Evolutionary conservation across 2,113 vertebrate genomes (phyloP), one percentile per base, ranked within the genome.

Genomic region (Thalassarche chlororhynchos): DNA sequence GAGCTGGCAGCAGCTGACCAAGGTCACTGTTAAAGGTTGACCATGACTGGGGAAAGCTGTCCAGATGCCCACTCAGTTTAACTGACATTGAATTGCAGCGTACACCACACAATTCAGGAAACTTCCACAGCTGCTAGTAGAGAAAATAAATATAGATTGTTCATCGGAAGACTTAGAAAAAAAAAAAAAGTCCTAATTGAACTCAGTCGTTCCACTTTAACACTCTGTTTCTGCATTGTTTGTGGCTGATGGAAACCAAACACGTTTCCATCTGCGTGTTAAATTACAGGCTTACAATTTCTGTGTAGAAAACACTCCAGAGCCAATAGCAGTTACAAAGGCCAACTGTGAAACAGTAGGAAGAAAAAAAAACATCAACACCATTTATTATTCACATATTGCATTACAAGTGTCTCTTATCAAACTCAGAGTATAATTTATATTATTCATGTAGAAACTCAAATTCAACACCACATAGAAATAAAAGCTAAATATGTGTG

Each of bases 311-410:
- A 97, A 97, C 93, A 89, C 95, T 97, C 92, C 52, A 91, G 91
- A 95, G 92, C 94, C 93, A 89, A 95, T 6, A 97, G 94, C 87
- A 97, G 97, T 97, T 96, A 98, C 97, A 98, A 98, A 98, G 98
- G 98, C 97, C 97, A 96, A 98, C 96, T 98, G 97, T 98, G 98
- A 98, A 98, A 98, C 95, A 96, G 97, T 84, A 98, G 97, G 98
- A 96, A 97, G n/a, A 16, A 98, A 57, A 90, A 91, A 95, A 96
- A 97, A 95, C 98, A 98, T 95, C 97, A 97, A 98, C 97, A 97
- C 93, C 97, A 98, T 93, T 97, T 94, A 97, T 98, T 98, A 98
- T 98, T 98, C 99, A 99, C 98, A 99, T 91, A 97, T 97, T 98
- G 98, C 97, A 98, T 97, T 95, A 94, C 90, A 97, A 98, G 94